These are phyloP conservation scores for Pemphigus obesinymphae DNA, from an alignment of 1,140 invertebrate species.

Conservation along the genomic window DNA sequence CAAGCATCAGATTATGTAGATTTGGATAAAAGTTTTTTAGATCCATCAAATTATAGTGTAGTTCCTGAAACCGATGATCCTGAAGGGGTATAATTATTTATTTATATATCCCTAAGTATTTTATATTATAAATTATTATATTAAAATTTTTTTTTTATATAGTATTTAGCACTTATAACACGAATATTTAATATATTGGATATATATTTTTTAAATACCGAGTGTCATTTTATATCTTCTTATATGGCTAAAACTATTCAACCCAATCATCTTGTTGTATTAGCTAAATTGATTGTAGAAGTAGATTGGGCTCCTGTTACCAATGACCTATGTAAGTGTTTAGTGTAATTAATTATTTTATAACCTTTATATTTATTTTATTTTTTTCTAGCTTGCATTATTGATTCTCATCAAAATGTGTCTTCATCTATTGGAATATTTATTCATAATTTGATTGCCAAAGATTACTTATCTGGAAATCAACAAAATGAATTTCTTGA, in stretches of 20 bases:
- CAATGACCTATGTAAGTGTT: conserved; percentile 66
- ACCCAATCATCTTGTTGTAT: conserved; percentile 73
- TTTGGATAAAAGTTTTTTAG: conserved; percentile 41
- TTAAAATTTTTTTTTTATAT: conserved; percentile 45
- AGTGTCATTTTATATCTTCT: conserved; percentile 56
- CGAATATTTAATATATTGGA: conserved; percentile 73
- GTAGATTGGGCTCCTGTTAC: conserved; percentile 76
- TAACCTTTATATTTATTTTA: conserved; percentile 57
- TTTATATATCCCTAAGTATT: conserved; percentile 19
- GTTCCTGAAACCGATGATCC: conserved; percentile 85
- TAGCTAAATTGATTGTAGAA: conserved; percentile 78
- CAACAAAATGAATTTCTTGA: conserved; percentile 68
- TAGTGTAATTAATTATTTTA: background rate
- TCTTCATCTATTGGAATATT: conserved; percentile 73
- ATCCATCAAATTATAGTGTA: background rate
- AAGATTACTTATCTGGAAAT: conserved; percentile 61
- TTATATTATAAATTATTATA: conserved; percentile 23
- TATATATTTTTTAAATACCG: conserved; percentile 63
- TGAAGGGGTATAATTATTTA: conserved; percentile 62
- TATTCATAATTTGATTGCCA: conserved; percentile 77
- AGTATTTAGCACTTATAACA: conserved; percentile 75
- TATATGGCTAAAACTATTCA: conserved; percentile 62
- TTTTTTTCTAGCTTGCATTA: conserved; percentile 56
- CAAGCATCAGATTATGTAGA: conserved; percentile 43
- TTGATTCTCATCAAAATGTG: conserved; percentile 56